Evolutionary conservation across 2,113 vertebrate species (phyloP).

Genomic region (Rhadina sibilatrix): DNA sequence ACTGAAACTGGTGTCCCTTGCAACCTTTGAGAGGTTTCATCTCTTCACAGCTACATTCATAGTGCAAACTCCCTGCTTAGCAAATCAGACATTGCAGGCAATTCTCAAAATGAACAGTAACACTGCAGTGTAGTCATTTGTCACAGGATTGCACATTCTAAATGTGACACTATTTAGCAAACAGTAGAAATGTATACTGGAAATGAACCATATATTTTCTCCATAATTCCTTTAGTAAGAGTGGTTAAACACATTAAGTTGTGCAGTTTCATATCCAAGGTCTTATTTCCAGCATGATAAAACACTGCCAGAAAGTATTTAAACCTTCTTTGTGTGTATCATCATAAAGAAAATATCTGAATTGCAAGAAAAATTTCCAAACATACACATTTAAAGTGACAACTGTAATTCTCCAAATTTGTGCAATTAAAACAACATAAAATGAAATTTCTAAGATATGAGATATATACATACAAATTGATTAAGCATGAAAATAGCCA

Average conservation of each 20-base stretch:
- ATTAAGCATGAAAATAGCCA: background rate
- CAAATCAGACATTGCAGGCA: background rate
- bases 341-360: background rate
- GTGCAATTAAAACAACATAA: background rate
- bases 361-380: background rate
- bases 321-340: background rate
- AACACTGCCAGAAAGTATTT: background rate
- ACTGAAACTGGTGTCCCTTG: background rate
- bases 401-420: background rate
- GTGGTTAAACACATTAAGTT: background rate
- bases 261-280: background rate
- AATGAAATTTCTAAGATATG: background rate
- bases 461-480: background rate
- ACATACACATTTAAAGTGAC: background rate
- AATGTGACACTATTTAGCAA: background rate
- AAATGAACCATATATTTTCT: constrained; percentile 6
- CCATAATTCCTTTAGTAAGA: background rate
- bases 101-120: background rate
- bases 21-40: background rate
- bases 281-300: background rate
- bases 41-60: background rate
- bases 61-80: background rate
- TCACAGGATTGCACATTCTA: background rate
- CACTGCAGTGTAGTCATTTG: background rate
- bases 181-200: background rate